Conservation (phyloP, 2,113 vertebrate species). For the Tenrec ecaudatus region DNA sequence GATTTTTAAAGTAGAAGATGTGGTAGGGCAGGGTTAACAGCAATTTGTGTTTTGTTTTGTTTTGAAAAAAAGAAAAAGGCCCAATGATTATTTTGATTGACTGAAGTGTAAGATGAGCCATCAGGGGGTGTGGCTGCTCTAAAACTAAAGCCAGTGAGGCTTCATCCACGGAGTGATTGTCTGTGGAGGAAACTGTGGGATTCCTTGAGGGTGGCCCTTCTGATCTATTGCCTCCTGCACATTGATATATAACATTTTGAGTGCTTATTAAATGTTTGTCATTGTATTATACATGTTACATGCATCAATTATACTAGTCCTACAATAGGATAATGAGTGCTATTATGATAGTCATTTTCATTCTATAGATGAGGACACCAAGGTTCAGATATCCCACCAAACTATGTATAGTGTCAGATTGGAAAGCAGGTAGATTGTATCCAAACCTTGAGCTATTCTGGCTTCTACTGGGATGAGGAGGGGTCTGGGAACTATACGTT, state of each 20-base stretch:
- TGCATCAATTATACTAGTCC: neutral
- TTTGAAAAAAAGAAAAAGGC: neutral
- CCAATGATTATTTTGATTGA: slow-evolving; percentile 33
- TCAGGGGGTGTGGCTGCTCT: neutral
- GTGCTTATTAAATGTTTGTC: neutral
- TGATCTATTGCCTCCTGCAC: neutral
- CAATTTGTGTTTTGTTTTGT: neutral
- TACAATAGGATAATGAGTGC: neutral
- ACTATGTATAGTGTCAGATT: neutral
- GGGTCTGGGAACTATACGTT: neutral
- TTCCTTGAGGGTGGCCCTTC: neutral
- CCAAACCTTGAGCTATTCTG: neutral
- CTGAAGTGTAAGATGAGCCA: slow-evolving; percentile 25
- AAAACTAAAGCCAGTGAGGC: neutral
- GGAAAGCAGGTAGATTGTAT: neutral
- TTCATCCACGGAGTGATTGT: slow-evolving; percentile 7
- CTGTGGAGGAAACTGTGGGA: neutral
- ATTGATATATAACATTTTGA: neutral
- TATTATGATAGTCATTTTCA: neutral
- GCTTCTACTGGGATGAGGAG: neutral
- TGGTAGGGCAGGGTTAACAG: slow-evolving; percentile 3
- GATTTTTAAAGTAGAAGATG: slow-evolving; percentile 49
- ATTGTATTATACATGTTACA: neutral
- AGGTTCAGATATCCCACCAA: neutral
- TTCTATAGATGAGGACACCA: neutral